Percentiles rank a stretch among this genome's conserved stretches.
Evolutionary conservation across 2,797 vertebrate species (phyloP).

Genomic region (Pteronotus mesoamericanus): DNA sequence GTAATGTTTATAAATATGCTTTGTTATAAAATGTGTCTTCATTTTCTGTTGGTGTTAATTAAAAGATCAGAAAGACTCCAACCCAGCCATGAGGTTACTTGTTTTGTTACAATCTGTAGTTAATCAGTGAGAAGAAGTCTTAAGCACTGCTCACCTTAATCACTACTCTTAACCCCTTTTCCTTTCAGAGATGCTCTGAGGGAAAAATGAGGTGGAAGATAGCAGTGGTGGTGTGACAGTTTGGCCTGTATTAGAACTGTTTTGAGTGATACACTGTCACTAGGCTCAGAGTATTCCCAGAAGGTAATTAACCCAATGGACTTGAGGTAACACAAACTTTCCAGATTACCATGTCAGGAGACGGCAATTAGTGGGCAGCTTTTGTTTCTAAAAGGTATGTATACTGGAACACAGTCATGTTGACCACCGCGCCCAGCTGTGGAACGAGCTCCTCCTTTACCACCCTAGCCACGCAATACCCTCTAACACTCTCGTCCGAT

Average conservation of each 20-base stretch:
- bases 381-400: neutral
- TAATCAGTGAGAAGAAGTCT: neutral
- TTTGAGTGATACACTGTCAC: neutral
- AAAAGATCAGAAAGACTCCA: slow-evolving; percentile 22
- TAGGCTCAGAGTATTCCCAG: neutral
- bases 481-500: neutral
- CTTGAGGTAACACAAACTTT: neutral
- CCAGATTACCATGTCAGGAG: neutral
- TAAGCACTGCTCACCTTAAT: neutral
- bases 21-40: neutral
- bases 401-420: neutral
- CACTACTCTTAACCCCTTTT: neutral
- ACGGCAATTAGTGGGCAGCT: neutral
- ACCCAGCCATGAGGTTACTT: neutral
- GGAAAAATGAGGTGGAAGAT: neutral
- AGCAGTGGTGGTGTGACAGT: no score
- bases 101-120: neutral
- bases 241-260: neutral
- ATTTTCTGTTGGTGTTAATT: neutral
- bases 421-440: neutral
- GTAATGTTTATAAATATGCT: neutral
- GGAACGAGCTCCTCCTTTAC: neutral
- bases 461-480: neutral
- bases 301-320: neutral
- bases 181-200: neutral